These are phyloP conservation scores for Apotomis turbidana DNA, from an alignment of 2,888 invertebrate genomes.

Conservation along the genomic window DNA sequence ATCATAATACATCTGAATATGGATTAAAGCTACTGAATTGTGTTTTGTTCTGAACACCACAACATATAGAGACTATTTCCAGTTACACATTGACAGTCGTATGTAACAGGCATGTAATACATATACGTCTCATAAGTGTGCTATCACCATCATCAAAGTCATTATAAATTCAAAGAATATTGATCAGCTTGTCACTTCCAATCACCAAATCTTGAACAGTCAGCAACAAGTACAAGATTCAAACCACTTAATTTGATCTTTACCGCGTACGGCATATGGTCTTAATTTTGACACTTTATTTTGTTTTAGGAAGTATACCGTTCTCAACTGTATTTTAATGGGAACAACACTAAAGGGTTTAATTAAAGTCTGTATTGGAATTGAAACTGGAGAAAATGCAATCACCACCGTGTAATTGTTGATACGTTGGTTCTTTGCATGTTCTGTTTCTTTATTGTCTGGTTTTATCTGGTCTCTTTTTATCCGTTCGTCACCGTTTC, in stretches of 20 bases:
- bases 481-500: slow-evolving; percentile 1
- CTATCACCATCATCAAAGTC: slow-evolving; percentile 30
- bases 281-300: background rate
- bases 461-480: slow-evolving; percentile 1
- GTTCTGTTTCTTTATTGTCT: slow-evolving; percentile 5
- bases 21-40: too few species aligned
- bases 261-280: background rate
- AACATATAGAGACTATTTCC: too few species aligned
- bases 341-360: slow-evolving; percentile 31
- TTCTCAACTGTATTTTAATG: slow-evolving; percentile 7
- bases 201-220: slow-evolving; percentile 16
- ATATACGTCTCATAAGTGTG: slow-evolving; percentile 5
- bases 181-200: slow-evolving; percentile 35
- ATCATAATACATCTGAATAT: too few species aligned
- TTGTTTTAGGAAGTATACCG: background rate
- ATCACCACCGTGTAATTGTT: slow-evolving; percentile 31
- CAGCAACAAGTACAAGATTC: slow-evolving; percentile 4
- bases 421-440: slow-evolving; percentile 12
- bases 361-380: slow-evolving; percentile 33
- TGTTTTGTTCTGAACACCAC: too few species aligned
- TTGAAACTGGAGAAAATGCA: slow-evolving; percentile 32
- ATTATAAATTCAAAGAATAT: slow-evolving; percentile 38
- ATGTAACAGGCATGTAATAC: slow-evolving; percentile 1
- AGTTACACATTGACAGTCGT: background rate
- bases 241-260: background rate